These are phyloP conservation scores for Hyposmocoma kahamanoa DNA, from an alignment of 1,140 invertebrate species.

Conservation along the genomic window DNA sequence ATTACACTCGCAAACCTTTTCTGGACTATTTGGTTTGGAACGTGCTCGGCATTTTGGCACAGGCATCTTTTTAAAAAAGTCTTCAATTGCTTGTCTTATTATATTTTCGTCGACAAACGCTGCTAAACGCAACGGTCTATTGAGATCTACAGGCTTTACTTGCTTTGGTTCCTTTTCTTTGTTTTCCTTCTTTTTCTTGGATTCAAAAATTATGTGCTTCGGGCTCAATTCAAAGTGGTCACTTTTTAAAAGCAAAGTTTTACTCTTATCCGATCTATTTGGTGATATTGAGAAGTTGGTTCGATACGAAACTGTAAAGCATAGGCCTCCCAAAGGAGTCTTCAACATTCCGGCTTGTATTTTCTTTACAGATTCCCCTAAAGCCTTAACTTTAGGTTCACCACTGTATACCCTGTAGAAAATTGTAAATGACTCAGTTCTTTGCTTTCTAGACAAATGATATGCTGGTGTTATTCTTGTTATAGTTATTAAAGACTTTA, in stretches of 20 bases:
- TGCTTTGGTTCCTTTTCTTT: conserved; percentile 40
- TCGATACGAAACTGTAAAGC: conserved; percentile 86
- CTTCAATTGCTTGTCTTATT: conserved; percentile 39
- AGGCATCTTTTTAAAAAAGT: conserved; percentile 51
- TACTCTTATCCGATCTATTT: conserved; percentile 80
- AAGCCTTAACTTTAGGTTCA: conserved; percentile 83
- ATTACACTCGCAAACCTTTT: conserved; percentile 30
- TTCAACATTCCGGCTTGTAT: conserved; percentile 87
- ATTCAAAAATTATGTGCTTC: conserved; percentile 74
- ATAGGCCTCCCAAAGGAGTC: conserved; percentile 87
- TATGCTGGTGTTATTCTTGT: conserved; percentile 94
- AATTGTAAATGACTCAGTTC: conserved; percentile 90
- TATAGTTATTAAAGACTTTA: conserved; percentile 92
- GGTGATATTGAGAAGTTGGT: conserved; percentile 93
- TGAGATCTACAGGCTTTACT: conserved; percentile 42
- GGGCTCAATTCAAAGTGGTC: conserved; percentile 92
- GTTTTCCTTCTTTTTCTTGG: conserved; percentile 55
- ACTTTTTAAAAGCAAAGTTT: conserved; percentile 88
- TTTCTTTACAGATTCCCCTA: conserved; percentile 83
- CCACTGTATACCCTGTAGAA: conserved; percentile 93
- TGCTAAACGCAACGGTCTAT: conserved; percentile 50
- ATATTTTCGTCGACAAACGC: conserved; percentile 56
- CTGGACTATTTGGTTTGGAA: conserved; percentile 14
- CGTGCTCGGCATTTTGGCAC: conserved; percentile 35
- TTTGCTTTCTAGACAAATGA: conserved; percentile 89